phyloP scores from a whole-genome alignment of 2,113 vertebrate species.

The zebrafish (Danio rerio) region GRCz12tu NC_133194.1:4862001-4862500 shows the following conservation, averaged over 20 bases:
- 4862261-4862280: background rate
- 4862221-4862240: conserved; percentile 27
- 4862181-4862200: conserved; percentile 19
- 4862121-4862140: too few relatives aligned
- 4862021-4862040: too few relatives aligned
- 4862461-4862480: background rate
- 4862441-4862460: conserved; percentile 6
- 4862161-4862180: background rate
- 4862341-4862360: conserved; percentile 52
- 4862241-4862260: conserved; percentile 7
- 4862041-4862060: too few relatives aligned
- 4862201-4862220: conserved; percentile 6
- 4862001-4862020: too few relatives aligned
- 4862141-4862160: background rate
- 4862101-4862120: too few relatives aligned
- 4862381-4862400: conserved; percentile 57
- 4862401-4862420: background rate
- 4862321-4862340: conserved; percentile 46
- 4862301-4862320: background rate
- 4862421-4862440: background rate
- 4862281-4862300: conserved; percentile 7
- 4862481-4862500: conserved; percentile 20
- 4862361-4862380: conserved; percentile 47
- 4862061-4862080: too few relatives aligned
- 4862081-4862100: too few relatives aligned